These are phyloP conservation scores for Smutsia temminckii DNA, from an alignment of 2,797 vertebrate genomes.

Conservation along the genomic window DNA sequence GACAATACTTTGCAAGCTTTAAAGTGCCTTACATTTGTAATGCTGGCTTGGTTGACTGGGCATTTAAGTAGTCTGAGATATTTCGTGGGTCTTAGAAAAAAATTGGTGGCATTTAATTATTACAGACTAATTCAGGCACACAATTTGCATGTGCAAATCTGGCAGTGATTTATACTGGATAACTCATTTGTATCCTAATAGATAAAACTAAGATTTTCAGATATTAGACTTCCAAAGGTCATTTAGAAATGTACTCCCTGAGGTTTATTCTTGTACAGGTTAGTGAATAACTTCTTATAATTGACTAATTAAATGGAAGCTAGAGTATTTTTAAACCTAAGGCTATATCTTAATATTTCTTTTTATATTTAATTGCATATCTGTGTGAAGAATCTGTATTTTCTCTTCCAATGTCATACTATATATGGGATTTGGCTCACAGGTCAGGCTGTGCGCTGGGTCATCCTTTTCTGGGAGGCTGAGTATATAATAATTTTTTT, in stretches of 20 bases:
- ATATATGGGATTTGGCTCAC: background rate
- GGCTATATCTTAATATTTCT: conserved; percentile 57
- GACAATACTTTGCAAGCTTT: conserved; percentile 32
- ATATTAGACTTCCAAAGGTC: conserved; percentile 41
- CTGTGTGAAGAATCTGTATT: conserved; percentile 39
- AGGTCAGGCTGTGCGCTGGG: background rate
- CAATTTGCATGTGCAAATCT: conserved; percentile 49
- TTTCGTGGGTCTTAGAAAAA: conserved; percentile 19
- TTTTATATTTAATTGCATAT: conserved; percentile 40
- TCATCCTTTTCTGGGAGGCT: background rate
- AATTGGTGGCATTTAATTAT: conserved; percentile 25
- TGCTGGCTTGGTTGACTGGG: background rate
- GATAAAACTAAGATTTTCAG: conserved; percentile 39
- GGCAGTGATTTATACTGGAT: conserved; percentile 25
- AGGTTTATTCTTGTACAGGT: conserved; percentile 51
- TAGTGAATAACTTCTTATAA: conserved; percentile 60
- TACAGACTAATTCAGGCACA: background rate
- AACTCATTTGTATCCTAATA: conserved; percentile 52
- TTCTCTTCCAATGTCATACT: background rate
- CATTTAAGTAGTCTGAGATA: background rate
- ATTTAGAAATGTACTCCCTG: conserved; percentile 52
- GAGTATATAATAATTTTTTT: conserved; percentile 23
- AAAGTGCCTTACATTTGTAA: background rate
- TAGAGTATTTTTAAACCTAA: conserved; percentile 53
- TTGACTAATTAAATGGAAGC: conserved; percentile 51